Percentiles rank a stretch among this genome's conserved stretches.
phyloP scores from a whole-genome alignment of 2,797 vertebrate genomes.

The Thunnus albacares region DNA sequence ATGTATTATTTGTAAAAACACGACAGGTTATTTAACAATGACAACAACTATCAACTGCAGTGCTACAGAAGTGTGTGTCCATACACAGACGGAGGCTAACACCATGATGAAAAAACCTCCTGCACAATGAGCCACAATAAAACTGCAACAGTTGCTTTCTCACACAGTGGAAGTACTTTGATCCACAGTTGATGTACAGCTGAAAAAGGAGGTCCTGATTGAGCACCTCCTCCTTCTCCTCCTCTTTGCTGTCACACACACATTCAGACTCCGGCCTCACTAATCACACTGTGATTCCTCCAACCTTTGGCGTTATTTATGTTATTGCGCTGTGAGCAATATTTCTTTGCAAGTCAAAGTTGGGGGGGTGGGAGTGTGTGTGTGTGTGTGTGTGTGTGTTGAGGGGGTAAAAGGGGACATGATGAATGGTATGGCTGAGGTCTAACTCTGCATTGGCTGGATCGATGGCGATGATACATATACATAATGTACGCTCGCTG shows the following conservation, averaged over 20 bases:
- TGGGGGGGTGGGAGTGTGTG: not conserved
- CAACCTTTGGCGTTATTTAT: constrained; percentile 44
- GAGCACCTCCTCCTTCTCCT: constrained; percentile 7
- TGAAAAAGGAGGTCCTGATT: constrained; percentile 26
- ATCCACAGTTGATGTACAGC: constrained; percentile 9
- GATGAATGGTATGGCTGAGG: constrained; percentile 45
- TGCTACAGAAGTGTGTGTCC: not conserved
- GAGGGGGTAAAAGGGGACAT: constrained; percentile 1
- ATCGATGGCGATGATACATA: constrained; percentile 53
- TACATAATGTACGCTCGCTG: constrained; percentile 45
- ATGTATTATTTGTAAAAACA: not conserved
- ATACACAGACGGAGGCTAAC: not conserved
- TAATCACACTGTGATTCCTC: constrained; percentile 71
- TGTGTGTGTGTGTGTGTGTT: not conserved
- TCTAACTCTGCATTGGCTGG: constrained; percentile 31
- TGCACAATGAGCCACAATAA: not conserved
- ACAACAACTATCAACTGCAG: not conserved
- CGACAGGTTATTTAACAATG: not conserved
- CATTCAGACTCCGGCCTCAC: constrained; percentile 57
- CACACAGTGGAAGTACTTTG: not conserved
- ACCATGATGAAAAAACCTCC: not conserved
- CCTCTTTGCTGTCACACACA: constrained; percentile 34
- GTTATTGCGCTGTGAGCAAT: constrained; percentile 71
- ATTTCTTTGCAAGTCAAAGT: constrained; percentile 70
- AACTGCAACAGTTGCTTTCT: not conserved